Evolutionary conservation across 2,113 vertebrate species (phyloP).

Genomic region (Eudyptes chrysolophus): DNA sequence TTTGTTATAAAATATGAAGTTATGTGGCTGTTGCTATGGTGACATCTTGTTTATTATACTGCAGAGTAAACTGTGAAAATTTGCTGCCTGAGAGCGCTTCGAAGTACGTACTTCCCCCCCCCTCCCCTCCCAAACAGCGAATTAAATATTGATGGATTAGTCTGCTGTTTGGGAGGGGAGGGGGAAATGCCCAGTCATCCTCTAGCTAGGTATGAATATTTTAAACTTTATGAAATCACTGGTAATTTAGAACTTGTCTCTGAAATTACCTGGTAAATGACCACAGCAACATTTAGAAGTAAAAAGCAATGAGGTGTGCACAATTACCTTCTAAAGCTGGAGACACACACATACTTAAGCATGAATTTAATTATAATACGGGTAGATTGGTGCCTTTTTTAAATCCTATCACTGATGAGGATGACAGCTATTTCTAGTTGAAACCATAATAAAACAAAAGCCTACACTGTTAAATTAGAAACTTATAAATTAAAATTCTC

Average conservation of each 20-base stretch:
- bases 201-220: neutral
- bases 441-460: neutral
- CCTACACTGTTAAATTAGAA: neutral
- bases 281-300: constrained; percentile 43
- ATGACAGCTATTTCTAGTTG: neutral
- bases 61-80: neutral
- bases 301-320: constrained; percentile 62
- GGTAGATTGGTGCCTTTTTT: neutral
- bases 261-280: constrained; percentile 53
- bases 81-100: neutral
- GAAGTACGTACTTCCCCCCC: fast-evolving
- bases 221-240: constrained; percentile 13
- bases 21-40: neutral
- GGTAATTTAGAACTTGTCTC: constrained; percentile 39
- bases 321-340: constrained; percentile 31
- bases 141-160: no score
- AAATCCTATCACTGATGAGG: neutral
- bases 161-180: neutral
- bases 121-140: no score
- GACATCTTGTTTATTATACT: neutral
- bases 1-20: neutral
- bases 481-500: neutral
- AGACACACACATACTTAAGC: neutral
- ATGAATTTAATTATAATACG: neutral
- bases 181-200: neutral